Percentiles rank a stretch among this genome's conserved stretches.
These are phyloP conservation scores for Bombus huntii DNA, from an alignment of 1,140 invertebrate species.

Conservation along the genomic window DNA sequence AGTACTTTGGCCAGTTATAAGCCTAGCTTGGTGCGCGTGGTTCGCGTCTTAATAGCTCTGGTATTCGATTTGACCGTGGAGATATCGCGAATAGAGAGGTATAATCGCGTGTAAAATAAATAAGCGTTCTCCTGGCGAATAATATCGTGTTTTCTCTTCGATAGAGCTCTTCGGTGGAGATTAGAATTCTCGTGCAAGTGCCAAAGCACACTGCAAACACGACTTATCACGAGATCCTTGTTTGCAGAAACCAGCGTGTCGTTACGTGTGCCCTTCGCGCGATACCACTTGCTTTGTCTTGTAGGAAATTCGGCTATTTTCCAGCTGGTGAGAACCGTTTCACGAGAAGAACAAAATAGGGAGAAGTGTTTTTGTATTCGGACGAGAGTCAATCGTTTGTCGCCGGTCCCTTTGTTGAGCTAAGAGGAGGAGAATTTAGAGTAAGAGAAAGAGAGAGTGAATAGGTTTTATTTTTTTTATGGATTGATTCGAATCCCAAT, in stretches of 20 bases:
- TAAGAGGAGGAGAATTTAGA: neutral
- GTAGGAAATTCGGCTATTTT: constrained; percentile 16
- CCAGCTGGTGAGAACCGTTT: neutral
- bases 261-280: neutral
- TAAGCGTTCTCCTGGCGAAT: neutral
- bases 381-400: neutral
- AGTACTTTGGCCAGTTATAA: constrained; percentile 8
- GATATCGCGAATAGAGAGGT: neutral
- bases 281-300: neutral
- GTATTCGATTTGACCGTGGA: neutral
- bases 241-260: neutral
- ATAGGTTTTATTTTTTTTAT: neutral
- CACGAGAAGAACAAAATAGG: neutral
- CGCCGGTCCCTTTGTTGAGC: too few relatives aligned
- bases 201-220: constrained; percentile 14
- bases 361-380: constrained; percentile 9
- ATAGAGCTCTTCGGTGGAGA: constrained; percentile 3
- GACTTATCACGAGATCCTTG: neutral
- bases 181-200: constrained; percentile 5
- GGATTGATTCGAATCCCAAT: neutral
- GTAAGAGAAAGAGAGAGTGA: neutral
- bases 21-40: neutral
- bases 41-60: neutral
- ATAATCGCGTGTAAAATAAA: constrained; percentile 31
- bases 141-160: neutral